Conservation (phyloP, 2,113 vertebrate species). For the Jaculus jaculus region DNA sequence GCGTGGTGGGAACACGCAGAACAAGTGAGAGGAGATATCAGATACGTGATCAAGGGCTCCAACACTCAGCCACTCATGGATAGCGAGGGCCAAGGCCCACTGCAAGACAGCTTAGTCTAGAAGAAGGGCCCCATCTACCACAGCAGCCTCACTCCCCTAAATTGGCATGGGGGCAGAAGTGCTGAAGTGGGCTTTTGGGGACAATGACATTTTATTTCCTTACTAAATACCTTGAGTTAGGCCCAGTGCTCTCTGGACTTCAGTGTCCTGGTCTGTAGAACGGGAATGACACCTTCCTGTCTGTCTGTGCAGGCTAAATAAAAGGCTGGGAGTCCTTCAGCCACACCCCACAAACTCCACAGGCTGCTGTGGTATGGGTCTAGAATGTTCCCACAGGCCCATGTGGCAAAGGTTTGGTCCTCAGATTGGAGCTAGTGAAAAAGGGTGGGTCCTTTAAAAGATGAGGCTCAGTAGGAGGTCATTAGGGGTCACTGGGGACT, state of each 20-base stretch:
- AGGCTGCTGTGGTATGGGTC: not conserved
- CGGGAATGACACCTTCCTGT: no score
- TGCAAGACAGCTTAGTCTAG: no score
- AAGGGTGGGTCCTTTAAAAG: not conserved
- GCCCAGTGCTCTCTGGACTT: rapidly evolving
- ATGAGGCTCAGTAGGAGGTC: not conserved
- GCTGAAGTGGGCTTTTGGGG: rapidly evolving
- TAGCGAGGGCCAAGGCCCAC: not conserved
- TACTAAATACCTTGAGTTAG: not conserved
- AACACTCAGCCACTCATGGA: rapidly evolving
- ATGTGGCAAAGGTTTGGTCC: not conserved
- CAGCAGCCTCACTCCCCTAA: rapidly evolving
- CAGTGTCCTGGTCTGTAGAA: not conserved
- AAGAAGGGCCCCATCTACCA: rapidly evolving
- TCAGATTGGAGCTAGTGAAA: not conserved
- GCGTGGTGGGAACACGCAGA: rapidly evolving
- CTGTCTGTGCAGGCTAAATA: rapidly evolving
- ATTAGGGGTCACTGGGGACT: no score
- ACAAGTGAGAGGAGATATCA: not conserved
- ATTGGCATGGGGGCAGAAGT: rapidly evolving
- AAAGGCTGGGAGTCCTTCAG: rapidly evolving
- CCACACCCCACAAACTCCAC: rapidly evolving
- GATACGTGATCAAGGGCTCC: no score
- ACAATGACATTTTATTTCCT: rapidly evolving
- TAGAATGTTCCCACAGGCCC: not conserved